phyloP scores from a whole-genome alignment of 2,113 vertebrate genomes.

The mouse (Mus musculus) region DNA sequence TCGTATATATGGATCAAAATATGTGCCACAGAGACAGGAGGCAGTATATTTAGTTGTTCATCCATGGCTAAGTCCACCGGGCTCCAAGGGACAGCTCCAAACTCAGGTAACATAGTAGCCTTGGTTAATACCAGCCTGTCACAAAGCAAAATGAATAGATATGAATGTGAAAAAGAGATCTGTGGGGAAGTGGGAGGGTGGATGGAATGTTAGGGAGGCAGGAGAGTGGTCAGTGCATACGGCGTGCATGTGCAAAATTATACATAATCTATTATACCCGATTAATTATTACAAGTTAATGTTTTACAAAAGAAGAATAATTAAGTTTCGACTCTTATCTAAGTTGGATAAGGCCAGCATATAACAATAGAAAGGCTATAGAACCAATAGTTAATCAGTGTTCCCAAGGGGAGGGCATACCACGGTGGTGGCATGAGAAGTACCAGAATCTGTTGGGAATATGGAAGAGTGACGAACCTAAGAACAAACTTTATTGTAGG shows the following conservation, averaged over 20 bases:
- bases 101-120: not conserved
- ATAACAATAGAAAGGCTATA: not conserved
- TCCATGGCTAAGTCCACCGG: not conserved
- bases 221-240: not conserved
- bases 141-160: not conserved
- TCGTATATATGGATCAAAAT: not conserved
- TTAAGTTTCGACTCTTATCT: not conserved
- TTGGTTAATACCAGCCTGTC: not conserved
- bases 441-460: too few species aligned
- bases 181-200: too few species aligned
- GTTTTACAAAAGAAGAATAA: not conserved
- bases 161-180: not conserved
- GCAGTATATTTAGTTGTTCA: not conserved
- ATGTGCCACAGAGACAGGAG: too few species aligned
- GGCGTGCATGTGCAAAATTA: not conserved
- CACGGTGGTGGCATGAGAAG: not conserved
- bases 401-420: not conserved
- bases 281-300: not conserved
- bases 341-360: not conserved
- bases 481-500: not conserved
- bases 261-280: not conserved
- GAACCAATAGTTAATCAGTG: not conserved
- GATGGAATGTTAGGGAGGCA: not conserved
- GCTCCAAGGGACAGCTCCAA: not conserved
- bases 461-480: too few species aligned